Evolutionary conservation across 2,888 invertebrate species (phyloP).

Genomic region (Archips crataeganus): DNA sequence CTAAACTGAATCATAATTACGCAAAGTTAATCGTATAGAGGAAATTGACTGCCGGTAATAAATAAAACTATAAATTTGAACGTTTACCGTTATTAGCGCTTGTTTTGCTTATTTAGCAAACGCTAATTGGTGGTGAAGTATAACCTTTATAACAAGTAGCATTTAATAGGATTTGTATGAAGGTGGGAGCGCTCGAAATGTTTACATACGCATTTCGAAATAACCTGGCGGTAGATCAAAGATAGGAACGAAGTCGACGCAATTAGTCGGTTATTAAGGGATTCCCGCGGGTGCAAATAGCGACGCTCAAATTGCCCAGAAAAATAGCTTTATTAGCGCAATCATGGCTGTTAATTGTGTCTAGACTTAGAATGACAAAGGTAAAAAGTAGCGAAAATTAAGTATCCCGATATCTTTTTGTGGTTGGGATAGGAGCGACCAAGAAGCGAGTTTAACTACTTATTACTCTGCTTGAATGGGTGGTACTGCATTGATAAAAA

Average conservation of each 20-base stretch:
- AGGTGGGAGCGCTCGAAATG: constrained; percentile 26
- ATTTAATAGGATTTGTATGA: constrained; percentile 37
- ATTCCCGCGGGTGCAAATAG: constrained; percentile 48
- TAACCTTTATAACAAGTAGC: constrained; percentile 36
- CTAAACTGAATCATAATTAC: constrained; percentile 41
- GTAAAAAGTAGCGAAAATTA: constrained; percentile 45
- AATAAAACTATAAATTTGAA: constrained; percentile 50
- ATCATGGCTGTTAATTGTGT: constrained; percentile 52
- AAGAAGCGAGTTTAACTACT: background rate
- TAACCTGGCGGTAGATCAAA: constrained; percentile 46
- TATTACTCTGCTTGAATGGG: background rate
- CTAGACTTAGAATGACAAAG: constrained; percentile 45
- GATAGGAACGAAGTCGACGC: constrained; percentile 53
- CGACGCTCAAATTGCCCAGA: constrained; percentile 52
- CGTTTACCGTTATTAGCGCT: constrained; percentile 50
- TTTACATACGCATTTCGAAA: constrained; percentile 49
- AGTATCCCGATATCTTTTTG: constrained; percentile 33
- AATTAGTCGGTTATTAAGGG: constrained; percentile 56
- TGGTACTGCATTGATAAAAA: background rate
- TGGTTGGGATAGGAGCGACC: background rate
- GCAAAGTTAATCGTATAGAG: constrained; percentile 46
- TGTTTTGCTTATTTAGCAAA: constrained; percentile 57
- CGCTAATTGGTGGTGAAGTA: constrained; percentile 60
- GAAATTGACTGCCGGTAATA: constrained; percentile 48
- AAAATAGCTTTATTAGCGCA: constrained; percentile 62